These are phyloP conservation scores for Macroramphosus scolopax DNA, from an alignment of 2,797 vertebrate genomes.

Conservation along the genomic window DNA sequence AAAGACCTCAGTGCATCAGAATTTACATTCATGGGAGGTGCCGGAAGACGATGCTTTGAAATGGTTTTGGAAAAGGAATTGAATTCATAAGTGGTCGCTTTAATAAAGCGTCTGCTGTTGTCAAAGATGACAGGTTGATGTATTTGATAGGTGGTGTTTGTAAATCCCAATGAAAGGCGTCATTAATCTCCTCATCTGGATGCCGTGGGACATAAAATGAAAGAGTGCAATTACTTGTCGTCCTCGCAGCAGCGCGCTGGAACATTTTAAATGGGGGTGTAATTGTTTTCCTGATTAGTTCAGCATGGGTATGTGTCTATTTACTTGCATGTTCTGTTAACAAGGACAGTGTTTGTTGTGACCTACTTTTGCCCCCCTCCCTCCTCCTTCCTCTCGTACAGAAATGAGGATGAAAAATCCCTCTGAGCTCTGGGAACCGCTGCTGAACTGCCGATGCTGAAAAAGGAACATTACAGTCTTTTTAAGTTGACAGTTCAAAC, in stretches of 20 bases:
- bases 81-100: conserved; percentile 52
- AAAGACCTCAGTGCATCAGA: conserved; percentile 26
- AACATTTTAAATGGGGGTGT: conserved; percentile 70
- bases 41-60: conserved; percentile 31
- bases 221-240: conserved; percentile 71
- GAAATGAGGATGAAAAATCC: conserved; percentile 64
- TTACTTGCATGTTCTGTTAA: conserved; percentile 77
- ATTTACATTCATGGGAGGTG: conserved; percentile 49
- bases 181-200: conserved; percentile 75
- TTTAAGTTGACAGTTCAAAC: conserved; percentile 45
- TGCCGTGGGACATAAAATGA: conserved; percentile 68
- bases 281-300: conserved; percentile 77
- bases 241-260: conserved; percentile 67
- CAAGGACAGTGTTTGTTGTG: conserved; percentile 70
- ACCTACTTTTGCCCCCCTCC: conserved; percentile 56
- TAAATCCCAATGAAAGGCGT: conserved; percentile 66
- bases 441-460: conserved; percentile 41
- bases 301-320: conserved; percentile 64
- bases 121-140: conserved; percentile 65
- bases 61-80: conserved; percentile 47
- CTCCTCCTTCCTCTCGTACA: conserved; percentile 4
- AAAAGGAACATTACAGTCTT: conserved; percentile 36
- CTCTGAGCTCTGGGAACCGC: conserved; percentile 60
- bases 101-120: conserved; percentile 64
- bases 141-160: conserved; percentile 67